These are phyloP conservation scores for Patella vulgata DNA, from an alignment of 1,140 invertebrate species.

Conservation along the genomic window DNA sequence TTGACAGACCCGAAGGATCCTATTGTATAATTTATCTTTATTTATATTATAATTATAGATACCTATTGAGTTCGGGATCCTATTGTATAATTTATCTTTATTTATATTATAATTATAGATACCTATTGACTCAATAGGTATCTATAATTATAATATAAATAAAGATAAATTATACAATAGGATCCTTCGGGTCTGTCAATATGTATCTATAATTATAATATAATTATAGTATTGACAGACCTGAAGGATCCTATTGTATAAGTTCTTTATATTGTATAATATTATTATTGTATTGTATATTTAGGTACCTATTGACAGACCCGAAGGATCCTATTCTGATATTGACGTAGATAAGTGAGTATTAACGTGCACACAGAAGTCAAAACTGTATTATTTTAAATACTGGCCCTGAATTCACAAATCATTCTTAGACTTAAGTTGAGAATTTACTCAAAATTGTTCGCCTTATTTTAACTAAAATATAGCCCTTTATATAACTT, in stretches of 20 bases:
- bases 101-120: slow-evolving; percentile 15
- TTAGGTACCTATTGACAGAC: slow-evolving; percentile 52
- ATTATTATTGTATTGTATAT: slow-evolving; percentile 16
- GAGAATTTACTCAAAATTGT: no score
- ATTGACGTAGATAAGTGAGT: slow-evolving; percentile 62
- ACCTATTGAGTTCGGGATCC: not conserved
- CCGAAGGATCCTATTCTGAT: slow-evolving; percentile 54
- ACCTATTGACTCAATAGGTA: not conserved
- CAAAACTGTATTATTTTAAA: no score
- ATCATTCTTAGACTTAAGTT: no score
- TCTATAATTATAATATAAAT: not conserved
- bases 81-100: not conserved
- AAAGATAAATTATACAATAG: not conserved
- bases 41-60: not conserved
- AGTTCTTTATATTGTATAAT: not conserved
- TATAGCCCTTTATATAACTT: no score
- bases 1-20: not conserved
- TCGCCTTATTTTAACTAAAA: no score
- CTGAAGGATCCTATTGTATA: not conserved
- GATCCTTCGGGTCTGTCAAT: not conserved
- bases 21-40: not conserved
- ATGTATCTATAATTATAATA: not conserved
- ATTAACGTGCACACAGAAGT: no score
- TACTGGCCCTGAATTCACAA: no score
- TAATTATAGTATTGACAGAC: not conserved